Conservation (phyloP, 1,140 invertebrate species). For the Stenopsyche tienmushanensis region DNA sequence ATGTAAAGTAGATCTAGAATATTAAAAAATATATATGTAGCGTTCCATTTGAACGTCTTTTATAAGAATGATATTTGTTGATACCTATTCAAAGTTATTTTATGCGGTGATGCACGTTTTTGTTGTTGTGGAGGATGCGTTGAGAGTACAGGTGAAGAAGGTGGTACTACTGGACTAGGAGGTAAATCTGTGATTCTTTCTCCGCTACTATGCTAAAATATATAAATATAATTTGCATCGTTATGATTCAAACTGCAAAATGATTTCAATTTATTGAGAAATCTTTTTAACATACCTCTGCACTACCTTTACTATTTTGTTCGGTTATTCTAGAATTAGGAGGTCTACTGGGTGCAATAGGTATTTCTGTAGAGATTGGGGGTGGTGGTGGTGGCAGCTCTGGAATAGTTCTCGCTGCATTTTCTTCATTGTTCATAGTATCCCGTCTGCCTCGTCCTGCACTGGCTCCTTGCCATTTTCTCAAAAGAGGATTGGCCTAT, state of each 20-base stretch:
- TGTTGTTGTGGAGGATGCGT: neutral
- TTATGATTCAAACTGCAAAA: neutral
- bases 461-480: conserved; percentile 27
- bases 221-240: neutral
- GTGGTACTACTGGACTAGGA: conserved; percentile 11
- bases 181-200: conserved; percentile 6
- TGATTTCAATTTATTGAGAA: neutral
- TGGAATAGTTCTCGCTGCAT: neutral
- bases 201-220: conserved; percentile 15
- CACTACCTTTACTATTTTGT: conserved; percentile 11
- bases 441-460: conserved; percentile 16
- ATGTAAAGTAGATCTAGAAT: conserved; percentile 20
- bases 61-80: neutral
- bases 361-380: neutral
- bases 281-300: conserved; percentile 14
- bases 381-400: conserved; percentile 6
- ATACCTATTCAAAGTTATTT: neutral
- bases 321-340: conserved; percentile 1
- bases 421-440: neutral
- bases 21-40: neutral
- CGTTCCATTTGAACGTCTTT: neutral
- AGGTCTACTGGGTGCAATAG: neutral
- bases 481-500: conserved; percentile 58
- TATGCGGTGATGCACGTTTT: conserved; percentile 10
- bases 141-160: conserved; percentile 10